Base-by-base conservation (phyloP, 2,888 invertebrate genomes). In the Ectobius pallidus region DNA sequence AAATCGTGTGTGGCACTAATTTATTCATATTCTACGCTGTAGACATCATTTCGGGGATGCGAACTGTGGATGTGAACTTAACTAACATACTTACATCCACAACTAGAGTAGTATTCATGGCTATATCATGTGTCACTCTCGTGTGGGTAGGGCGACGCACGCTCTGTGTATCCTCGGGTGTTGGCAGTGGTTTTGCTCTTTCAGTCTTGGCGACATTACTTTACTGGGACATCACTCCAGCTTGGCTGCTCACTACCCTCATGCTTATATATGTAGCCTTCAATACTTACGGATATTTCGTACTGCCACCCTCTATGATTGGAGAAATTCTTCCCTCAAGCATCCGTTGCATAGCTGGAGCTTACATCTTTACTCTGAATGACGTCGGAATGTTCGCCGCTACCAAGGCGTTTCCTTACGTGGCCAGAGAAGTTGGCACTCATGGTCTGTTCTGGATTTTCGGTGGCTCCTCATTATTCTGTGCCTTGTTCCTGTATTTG, bases 1-100 rank as follows among this genome's bases (percentile, higher is more conserved):
- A 92, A 81, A 89, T 91, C 76, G 83, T 91, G 49, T 91, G 92
- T 3, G 93, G 93, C 67, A 92, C 92, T 20, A 92, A 91, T 79
- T 85, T 93, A 16, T 88, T 92, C 71, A 91, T 93, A 70, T 93
- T 92, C 82, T 93, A 93, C 79, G 92, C 92, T 0, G 91, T 92
- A 0, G 91, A 92, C 78, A 90, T 93, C 71, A 85, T 92, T 7
- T 58, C 58, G 16, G 55, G 65, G 16, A n/a, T 34, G 32, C 27
- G 30, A 2, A 30, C n/a, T 27, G 74, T 58, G n/a, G 58, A 58
- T 16, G 16, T 30, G n/a, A 58, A 58, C 32, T 30, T 58, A 14
- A n/a, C n/a, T 7, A 16, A n/a, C 30, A 30, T 16, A 6, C 18
- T 58, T 11, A 91, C 91, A 0, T 92, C 92, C 0, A 81, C 88